A percentile compares a stretch with the other conserved stretches of the same genome.
Conservation (phyloP, 2,888 invertebrate genomes). For the Drosophila bunnanda region DNA sequence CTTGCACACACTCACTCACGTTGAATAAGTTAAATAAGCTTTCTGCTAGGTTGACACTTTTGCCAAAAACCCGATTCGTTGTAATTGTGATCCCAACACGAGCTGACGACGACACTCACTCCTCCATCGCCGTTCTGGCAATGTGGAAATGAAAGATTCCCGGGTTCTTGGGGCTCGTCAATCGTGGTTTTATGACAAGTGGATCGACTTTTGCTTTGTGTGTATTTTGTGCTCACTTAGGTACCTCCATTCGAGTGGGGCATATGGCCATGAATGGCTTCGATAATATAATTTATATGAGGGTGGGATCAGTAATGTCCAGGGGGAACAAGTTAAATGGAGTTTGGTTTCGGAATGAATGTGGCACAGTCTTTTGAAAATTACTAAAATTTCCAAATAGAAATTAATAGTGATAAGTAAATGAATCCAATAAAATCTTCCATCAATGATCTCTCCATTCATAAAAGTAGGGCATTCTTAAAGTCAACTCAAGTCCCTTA, state of each 20-base stretch:
- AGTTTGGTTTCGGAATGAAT: neutral
- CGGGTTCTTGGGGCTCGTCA: constrained; percentile 17
- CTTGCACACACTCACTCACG: constrained; percentile 17
- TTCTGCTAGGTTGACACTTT: constrained; percentile 64
- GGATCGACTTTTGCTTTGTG: constrained; percentile 23
- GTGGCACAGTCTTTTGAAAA: no score
- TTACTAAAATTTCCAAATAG: neutral
- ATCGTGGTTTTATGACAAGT: constrained; percentile 40
- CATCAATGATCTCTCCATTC: constrained; percentile 2
- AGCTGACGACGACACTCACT: constrained; percentile 22
- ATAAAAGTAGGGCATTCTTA: constrained; percentile 18
- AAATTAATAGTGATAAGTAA: no score
- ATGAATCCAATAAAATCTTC: no score
- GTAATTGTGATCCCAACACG: constrained; percentile 50
- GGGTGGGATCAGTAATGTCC: constrained; percentile 13
- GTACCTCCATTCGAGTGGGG: constrained; percentile 14
- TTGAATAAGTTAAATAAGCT: constrained; percentile 15
- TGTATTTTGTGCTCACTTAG: constrained; percentile 1
- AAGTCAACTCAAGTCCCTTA: constrained; percentile 4
- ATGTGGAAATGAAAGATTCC: constrained; percentile 21
- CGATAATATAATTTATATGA: constrained; percentile 8
- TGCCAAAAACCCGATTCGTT: constrained; percentile 16
- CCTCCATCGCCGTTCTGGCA: constrained; percentile 20
- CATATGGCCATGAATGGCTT: constrained; percentile 22
- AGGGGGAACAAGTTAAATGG: neutral